Evolutionary conservation across 2,888 invertebrate genomes (phyloP).

Genomic region (Thysanoteuthis rhombus): DNA sequence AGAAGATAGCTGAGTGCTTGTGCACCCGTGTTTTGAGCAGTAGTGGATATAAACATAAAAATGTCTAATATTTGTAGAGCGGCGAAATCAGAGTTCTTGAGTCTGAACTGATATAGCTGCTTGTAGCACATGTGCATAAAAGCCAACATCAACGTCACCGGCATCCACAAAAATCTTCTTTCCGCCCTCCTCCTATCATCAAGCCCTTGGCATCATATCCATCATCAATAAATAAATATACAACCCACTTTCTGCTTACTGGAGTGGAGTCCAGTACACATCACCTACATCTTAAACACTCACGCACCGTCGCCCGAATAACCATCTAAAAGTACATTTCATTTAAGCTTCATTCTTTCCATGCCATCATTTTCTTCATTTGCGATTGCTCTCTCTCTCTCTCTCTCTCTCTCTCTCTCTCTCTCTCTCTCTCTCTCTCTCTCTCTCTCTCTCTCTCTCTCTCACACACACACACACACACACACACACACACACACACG

Average conservation of each 20-base stretch:
- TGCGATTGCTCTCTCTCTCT: background rate
- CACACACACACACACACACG: no score
- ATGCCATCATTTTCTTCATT: no score
- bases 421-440: no score
- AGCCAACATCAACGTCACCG: background rate
- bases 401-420: background rate
- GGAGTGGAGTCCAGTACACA: background rate
- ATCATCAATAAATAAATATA: background rate
- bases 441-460: no score
- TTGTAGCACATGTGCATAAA: constrained; percentile 12
- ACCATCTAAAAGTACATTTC: no score
- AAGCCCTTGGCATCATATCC: background rate
- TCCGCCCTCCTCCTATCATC: background rate
- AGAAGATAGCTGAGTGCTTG: background rate
- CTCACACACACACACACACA: no score
- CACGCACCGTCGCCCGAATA: background rate
- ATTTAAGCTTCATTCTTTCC: no score
- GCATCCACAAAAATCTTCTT: background rate
- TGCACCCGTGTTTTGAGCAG: background rate
- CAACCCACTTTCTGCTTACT: background rate
- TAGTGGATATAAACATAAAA: background rate
- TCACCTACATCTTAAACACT: background rate
- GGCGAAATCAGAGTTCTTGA: background rate
- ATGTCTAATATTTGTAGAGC: background rate
- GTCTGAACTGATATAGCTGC: background rate